Base-by-base conservation (phyloP, 1,140 invertebrate genomes). In the Zaprionus inermis region DNA sequence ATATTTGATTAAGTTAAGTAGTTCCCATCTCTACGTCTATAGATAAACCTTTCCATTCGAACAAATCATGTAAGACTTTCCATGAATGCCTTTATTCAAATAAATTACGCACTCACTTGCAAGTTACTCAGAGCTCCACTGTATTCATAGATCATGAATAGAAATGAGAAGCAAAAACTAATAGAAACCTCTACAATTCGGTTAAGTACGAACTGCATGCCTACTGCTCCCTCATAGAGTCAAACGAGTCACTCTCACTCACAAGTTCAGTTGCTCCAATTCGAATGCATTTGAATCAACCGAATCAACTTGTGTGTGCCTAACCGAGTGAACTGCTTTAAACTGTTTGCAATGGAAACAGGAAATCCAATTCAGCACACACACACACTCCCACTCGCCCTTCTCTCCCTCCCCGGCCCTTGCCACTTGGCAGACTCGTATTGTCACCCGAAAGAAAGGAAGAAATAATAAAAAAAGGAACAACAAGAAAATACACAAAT, bases 401-500 rank as follows among this genome's bases (percentile, higher is more conserved):
- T 1, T 32, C 7, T n/a, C 16, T 10, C 36, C 52, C 14, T 2
- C 51, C 10, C 51, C 70, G 60, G 44, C 52, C 2, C n/a, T 16
- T 64, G 32, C 55, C 30, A 66, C 72, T 58, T 59, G 36, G n/a
- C 36, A 38, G 7, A 16, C 38, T 44, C n/a, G 38, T 54, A 72
- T 65, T 81, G 68, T 76, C 72, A 59, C 57, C 28, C 34, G 58
- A 63, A 70, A 55, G 54, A 79, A 51, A 61, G 38, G 18, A 54
- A 34, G 56, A 68, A 56, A 54, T 28, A 22, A 44, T 34, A 38
- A 67, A 36, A 32, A n/a, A n/a, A 10, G 57, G 10, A 32, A 52
- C 64, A 67, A 67, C 55, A 76, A 88, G 76, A 82, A 78, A 79
- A 89, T 70, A 78, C 79, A 84, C 80, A 80, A 88, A 89, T 88